Evolutionary conservation across 2,888 invertebrate species (phyloP).

Genomic region (Leptopterna dolabrata): DNA sequence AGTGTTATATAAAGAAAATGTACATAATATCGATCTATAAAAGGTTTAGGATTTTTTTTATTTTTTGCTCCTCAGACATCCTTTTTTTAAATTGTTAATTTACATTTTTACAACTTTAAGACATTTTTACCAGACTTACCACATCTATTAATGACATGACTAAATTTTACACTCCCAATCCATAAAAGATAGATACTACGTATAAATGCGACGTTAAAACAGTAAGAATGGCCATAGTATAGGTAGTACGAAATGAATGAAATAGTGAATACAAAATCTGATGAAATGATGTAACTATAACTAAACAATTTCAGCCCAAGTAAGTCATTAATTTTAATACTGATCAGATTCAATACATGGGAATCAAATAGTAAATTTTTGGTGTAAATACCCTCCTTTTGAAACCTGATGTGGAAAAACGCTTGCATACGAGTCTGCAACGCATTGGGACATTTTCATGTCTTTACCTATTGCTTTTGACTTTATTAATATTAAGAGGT

Average conservation of each 20-base stretch:
- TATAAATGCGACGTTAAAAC: slow-evolving; percentile 1
- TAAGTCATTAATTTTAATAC: slow-evolving; percentile 46
- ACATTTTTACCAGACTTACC: slow-evolving; percentile 22
- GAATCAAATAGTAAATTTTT: neutral
- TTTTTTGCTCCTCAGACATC: slow-evolving; percentile 29
- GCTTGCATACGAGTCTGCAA: too few relatives aligned
- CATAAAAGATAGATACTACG: neutral
- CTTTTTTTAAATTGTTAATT: slow-evolving; percentile 14
- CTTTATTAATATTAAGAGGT: too few relatives aligned
- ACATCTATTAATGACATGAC: slow-evolving; percentile 31
- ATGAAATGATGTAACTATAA: neutral
- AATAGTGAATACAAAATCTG: neutral
- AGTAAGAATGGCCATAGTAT: neutral
- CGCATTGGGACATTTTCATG: too few relatives aligned
- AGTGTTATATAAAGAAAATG: slow-evolving; percentile 58
- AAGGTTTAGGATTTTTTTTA: slow-evolving; percentile 40
- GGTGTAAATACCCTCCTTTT: slow-evolving; percentile 15
- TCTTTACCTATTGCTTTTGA: too few relatives aligned
- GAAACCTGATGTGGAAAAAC: too few relatives aligned
- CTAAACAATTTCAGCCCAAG: slow-evolving; percentile 48
- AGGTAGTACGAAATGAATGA: neutral
- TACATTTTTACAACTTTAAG: slow-evolving; percentile 47
- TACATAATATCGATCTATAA: slow-evolving; percentile 45
- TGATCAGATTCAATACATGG: slow-evolving; percentile 39
- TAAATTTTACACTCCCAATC: slow-evolving; percentile 7